These are phyloP conservation scores for Drosophila seclusa DNA, from an alignment of 2,888 invertebrate species.

Conservation along the genomic window DNA sequence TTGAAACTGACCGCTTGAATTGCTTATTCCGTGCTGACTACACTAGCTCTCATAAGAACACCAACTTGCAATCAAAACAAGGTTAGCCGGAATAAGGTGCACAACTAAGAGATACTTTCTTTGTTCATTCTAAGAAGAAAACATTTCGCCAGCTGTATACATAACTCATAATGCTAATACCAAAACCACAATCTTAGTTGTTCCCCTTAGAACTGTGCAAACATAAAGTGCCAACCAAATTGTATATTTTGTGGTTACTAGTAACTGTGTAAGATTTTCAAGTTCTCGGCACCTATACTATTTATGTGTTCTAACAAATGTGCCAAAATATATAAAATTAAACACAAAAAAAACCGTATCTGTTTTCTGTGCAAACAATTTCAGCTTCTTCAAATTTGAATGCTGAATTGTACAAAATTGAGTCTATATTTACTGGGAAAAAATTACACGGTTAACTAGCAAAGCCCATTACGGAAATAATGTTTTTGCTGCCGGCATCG, in stretches of 20 bases:
- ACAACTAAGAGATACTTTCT: neutral
- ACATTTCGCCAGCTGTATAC: neutral
- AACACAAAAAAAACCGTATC: neutral
- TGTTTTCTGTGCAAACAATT: neutral
- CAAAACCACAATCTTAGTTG: neutral
- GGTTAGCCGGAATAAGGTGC: neutral
- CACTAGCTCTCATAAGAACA: constrained; percentile 37
- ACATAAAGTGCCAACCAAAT: neutral
- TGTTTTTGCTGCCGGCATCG: constrained; percentile 7
- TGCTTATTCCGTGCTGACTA: constrained; percentile 60
- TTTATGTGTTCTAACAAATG: neutral
- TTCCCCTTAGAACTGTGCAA: neutral
- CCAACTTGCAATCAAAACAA: constrained; percentile 27
- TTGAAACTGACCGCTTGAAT: constrained; percentile 69
- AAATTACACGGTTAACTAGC: neutral
- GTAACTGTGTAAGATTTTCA: neutral
- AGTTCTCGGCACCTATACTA: neutral
- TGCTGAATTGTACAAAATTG: constrained; percentile 3
- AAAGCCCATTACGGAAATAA: neutral
- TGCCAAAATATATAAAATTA: neutral
- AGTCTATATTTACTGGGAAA: neutral
- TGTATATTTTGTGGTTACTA: neutral
- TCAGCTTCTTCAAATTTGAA: neutral
- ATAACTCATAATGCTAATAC: neutral
- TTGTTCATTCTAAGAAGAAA: neutral